phyloP scores from a whole-genome alignment of 2,113 vertebrate genomes.

The Ailuropoda melanoleuca region DNA sequence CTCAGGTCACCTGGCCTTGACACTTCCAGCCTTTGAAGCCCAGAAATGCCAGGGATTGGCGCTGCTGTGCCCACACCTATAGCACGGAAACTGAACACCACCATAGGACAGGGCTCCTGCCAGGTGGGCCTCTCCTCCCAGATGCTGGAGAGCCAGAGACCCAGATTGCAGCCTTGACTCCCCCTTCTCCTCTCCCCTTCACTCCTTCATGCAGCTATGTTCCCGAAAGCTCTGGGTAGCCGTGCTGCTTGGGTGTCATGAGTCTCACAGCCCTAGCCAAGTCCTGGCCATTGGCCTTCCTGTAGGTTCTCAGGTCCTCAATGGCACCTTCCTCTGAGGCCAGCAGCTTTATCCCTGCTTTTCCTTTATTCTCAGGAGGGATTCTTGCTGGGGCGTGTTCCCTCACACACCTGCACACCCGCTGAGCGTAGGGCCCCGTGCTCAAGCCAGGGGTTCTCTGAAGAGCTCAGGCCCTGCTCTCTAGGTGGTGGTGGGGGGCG shows the following conservation, averaged over 20 bases:
- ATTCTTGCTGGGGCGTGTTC: background rate
- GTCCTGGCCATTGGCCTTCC: background rate
- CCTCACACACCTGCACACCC: background rate
- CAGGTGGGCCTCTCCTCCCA: background rate
- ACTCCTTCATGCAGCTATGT: background rate
- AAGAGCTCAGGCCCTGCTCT: background rate
- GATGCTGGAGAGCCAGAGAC: background rate
- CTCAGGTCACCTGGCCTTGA: background rate
- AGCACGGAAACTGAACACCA: background rate
- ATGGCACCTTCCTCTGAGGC: background rate
- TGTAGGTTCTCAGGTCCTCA: background rate
- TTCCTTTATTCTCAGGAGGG: background rate
- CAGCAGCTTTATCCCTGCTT: background rate
- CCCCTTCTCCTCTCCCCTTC: background rate
- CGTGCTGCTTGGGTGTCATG: background rate
- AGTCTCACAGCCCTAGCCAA: background rate
- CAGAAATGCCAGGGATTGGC: background rate
- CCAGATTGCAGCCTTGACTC: background rate
- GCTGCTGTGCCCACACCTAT: background rate
- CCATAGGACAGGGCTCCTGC: background rate
- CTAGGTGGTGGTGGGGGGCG: too few relatives aligned
- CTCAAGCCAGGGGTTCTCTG: background rate
- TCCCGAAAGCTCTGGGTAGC: background rate
- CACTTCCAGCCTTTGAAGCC: background rate
- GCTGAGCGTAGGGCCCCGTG: background rate